These are phyloP conservation scores for Phrynocephalus guinanensis DNA, from an alignment of 2,797 vertebrate species.

Conservation along the genomic window DNA sequence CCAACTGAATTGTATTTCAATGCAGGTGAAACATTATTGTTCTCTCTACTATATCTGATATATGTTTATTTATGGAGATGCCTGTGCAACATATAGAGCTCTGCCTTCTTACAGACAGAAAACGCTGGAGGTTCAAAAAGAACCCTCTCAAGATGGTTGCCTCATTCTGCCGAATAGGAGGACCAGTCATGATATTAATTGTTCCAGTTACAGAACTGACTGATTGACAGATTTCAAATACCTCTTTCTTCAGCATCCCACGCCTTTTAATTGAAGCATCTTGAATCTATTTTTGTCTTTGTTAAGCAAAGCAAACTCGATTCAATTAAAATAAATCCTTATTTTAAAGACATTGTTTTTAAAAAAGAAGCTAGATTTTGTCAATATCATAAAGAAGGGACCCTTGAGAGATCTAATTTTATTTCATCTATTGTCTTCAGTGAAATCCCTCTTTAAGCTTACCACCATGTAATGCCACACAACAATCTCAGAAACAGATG, in stretches of 20 bases:
- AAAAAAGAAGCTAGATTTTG: conserved; percentile 34
- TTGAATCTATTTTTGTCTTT: neutral
- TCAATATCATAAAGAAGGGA: conserved; percentile 38
- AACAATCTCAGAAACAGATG: conserved; percentile 73
- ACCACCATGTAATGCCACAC: conserved; percentile 35
- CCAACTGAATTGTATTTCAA: neutral
- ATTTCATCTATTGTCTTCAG: conserved; percentile 49
- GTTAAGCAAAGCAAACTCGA: conserved; percentile 1
- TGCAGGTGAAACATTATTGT: neutral
- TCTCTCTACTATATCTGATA: neutral
- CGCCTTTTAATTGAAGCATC: neutral
- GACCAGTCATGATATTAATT: neutral
- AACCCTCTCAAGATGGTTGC: neutral
- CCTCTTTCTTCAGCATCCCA: neutral
- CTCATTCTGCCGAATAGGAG: neutral
- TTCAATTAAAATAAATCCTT: conserved; percentile 20
- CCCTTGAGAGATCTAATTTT: conserved; percentile 38
- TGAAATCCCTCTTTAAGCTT: conserved; percentile 51
- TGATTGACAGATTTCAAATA: neutral
- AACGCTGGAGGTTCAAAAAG: neutral
- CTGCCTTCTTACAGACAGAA: neutral
- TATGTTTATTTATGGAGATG: neutral
- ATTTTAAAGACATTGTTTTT: conserved; percentile 20
- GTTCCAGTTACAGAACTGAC: neutral
- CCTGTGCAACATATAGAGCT: neutral